Conservation (phyloP, 2,113 vertebrate genomes). For the Mormyrus iriodes region DNA sequence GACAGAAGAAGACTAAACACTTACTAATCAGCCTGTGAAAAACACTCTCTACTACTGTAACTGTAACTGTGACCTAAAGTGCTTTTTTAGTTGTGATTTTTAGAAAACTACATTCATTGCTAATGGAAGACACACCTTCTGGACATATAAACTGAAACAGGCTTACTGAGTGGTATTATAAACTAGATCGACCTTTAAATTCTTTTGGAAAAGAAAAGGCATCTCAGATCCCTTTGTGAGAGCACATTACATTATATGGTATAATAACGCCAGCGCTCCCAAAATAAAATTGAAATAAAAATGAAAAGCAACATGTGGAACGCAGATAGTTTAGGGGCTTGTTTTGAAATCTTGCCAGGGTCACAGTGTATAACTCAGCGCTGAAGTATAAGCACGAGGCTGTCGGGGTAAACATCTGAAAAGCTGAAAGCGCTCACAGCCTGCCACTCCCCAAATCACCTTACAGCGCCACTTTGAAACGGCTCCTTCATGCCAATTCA, state of each 20-base stretch:
- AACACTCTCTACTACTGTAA: not conserved
- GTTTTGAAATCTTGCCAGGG: not conserved
- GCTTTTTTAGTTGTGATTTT: not conserved
- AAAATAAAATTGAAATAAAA: not conserved
- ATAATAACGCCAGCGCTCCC: not conserved
- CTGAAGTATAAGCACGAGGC: conserved; percentile 12
- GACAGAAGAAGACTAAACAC: not conserved
- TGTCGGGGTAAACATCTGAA: not conserved
- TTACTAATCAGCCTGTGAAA: not conserved
- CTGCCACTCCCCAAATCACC: not conserved
- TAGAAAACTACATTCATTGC: not conserved
- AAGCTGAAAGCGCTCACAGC: not conserved
- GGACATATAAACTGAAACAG: not conserved
- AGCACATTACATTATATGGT: not conserved
- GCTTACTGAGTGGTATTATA: not conserved
- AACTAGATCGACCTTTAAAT: not conserved
- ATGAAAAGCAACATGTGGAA: not conserved
- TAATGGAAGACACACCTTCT: not conserved
- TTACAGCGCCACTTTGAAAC: not conserved
- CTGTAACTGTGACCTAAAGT: not conserved
- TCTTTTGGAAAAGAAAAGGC: not conserved
- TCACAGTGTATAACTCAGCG: not conserved
- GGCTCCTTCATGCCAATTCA: not conserved
- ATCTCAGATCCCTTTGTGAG: not conserved
- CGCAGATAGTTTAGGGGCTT: not conserved